Percentiles rank a stretch among this genome's conserved stretches.
These are phyloP conservation scores for Acrobasis repandana DNA, from an alignment of 2,888 invertebrate genomes.

Conservation along the genomic window DNA sequence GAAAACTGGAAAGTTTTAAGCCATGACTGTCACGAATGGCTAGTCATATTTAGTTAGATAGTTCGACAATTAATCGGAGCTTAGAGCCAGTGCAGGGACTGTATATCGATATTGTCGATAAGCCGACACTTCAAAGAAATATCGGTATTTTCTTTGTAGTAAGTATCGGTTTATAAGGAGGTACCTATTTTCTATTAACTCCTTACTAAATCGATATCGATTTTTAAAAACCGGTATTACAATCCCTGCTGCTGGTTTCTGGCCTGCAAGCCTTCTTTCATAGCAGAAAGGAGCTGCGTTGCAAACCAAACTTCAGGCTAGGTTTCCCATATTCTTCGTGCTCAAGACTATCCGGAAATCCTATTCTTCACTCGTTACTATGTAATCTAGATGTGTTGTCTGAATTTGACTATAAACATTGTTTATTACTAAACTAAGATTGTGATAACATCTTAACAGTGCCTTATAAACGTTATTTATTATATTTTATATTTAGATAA, in stretches of 20 bases:
- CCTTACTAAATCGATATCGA: too few species aligned
- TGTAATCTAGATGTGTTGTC: slow-evolving; percentile 40
- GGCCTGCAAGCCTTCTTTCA: slow-evolving; percentile 70
- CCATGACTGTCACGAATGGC: slow-evolving; percentile 53
- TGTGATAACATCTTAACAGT: slow-evolving; percentile 81
- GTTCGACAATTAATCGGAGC: slow-evolving; percentile 31
- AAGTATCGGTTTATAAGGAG: too few species aligned
- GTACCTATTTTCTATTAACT: too few species aligned
- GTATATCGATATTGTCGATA: too few species aligned
- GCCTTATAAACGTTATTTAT: slow-evolving; percentile 78
- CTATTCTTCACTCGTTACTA: slow-evolving; percentile 47
- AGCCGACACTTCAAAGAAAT: too few species aligned
- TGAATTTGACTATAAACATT: slow-evolving; percentile 39
- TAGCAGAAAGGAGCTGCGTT: slow-evolving; percentile 64
- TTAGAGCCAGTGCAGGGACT: slow-evolving; percentile 8
- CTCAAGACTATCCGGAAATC: slow-evolving; percentile 72
- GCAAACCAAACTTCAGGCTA: slow-evolving; percentile 54
- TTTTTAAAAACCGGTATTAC: too few species aligned
- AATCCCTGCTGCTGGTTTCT: slow-evolving; percentile 26
- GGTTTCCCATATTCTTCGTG: slow-evolving; percentile 70
- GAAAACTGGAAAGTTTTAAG: slow-evolving; percentile 42
- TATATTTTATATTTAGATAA: slow-evolving; percentile 73
- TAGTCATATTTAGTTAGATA: slow-evolving; percentile 48
- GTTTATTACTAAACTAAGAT: slow-evolving; percentile 64
- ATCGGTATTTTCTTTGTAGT: too few species aligned